These are phyloP conservation scores for Plutomurus gul DNA, from an alignment of 1,140 invertebrate species.

Conservation along the genomic window DNA sequence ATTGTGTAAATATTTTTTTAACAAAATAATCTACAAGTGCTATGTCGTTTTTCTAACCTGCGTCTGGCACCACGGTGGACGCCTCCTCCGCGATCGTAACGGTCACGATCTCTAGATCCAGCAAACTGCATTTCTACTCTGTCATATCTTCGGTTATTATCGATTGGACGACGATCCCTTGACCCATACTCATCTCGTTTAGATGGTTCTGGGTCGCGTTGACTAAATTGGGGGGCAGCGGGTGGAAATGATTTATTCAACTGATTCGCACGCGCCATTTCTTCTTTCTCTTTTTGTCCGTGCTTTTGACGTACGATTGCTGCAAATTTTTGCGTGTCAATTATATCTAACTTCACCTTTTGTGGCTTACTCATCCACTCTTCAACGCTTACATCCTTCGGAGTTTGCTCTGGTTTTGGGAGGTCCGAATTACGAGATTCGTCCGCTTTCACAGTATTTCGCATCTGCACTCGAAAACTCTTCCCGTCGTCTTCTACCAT, in stretches of 20 bases:
- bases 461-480: conserved; percentile 70
- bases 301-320: conserved; percentile 52
- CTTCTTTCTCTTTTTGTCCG: conserved; percentile 44
- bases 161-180: neutral
- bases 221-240: neutral
- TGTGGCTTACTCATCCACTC: conserved; percentile 53
- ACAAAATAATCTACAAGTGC: neutral
- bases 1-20: neutral
- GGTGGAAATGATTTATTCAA: neutral
- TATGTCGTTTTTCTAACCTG: conserved; percentile 11
- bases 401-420: neutral
- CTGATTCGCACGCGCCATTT: neutral
- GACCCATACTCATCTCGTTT: conserved; percentile 15
- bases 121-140: conserved; percentile 45
- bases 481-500: conserved; percentile 59
- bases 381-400: conserved; percentile 43
- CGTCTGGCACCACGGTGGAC: conserved; percentile 29
- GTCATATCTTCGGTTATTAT: conserved; percentile 33
- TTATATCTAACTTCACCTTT: conserved; percentile 47
- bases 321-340: conserved; percentile 54
- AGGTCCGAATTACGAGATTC: conserved; percentile 21
- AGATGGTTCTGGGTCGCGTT: conserved; percentile 1
- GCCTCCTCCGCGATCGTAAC: conserved; percentile 1
- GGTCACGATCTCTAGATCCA: conserved; percentile 44
- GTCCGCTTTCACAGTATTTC: conserved; percentile 63